These are phyloP conservation scores for Andrena fulva DNA, from an alignment of 2,888 invertebrate genomes.

Conservation along the genomic window DNA sequence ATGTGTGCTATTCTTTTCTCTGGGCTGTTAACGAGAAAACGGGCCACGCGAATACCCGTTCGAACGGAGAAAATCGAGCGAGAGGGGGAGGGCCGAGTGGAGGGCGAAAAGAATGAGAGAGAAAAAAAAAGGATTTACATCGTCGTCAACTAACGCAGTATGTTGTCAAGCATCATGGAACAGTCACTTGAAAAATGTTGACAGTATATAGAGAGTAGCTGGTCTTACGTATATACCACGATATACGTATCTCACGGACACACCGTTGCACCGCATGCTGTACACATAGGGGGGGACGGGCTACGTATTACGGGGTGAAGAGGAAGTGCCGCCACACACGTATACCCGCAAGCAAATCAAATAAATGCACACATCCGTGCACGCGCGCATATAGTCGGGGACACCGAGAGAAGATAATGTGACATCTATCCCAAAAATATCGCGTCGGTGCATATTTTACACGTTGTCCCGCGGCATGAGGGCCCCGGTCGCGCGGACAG, in stretches of 20 bases:
- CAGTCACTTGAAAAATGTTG: constrained; percentile 69
- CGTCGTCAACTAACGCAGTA: constrained; percentile 63
- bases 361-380: constrained; percentile 67
- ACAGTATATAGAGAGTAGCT: constrained; percentile 66
- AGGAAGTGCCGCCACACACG: constrained; percentile 61
- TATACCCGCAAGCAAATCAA: constrained; percentile 64
- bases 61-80: constrained; percentile 13
- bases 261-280: constrained; percentile 57
- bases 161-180: constrained; percentile 66
- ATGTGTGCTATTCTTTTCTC: neutral
- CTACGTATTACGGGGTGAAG: constrained; percentile 63
- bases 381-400: constrained; percentile 61
- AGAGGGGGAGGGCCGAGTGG: neutral
- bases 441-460: constrained; percentile 73
- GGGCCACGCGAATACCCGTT: neutral
- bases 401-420: constrained; percentile 73
- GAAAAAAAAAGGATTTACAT: constrained; percentile 48
- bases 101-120: neutral
- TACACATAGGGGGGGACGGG: constrained; percentile 37
- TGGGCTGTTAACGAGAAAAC: neutral
- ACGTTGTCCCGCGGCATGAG: constrained; percentile 39
- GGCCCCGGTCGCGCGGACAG: constrained; percentile 13
- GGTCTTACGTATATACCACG: constrained; percentile 60
- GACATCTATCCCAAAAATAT: constrained; percentile 82
- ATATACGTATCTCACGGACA: constrained; percentile 63